Percentiles rank a stretch among this genome's conserved stretches.
Evolutionary conservation across 1,140 invertebrate genomes (phyloP).

Genomic region (Euura lappo): DNA sequence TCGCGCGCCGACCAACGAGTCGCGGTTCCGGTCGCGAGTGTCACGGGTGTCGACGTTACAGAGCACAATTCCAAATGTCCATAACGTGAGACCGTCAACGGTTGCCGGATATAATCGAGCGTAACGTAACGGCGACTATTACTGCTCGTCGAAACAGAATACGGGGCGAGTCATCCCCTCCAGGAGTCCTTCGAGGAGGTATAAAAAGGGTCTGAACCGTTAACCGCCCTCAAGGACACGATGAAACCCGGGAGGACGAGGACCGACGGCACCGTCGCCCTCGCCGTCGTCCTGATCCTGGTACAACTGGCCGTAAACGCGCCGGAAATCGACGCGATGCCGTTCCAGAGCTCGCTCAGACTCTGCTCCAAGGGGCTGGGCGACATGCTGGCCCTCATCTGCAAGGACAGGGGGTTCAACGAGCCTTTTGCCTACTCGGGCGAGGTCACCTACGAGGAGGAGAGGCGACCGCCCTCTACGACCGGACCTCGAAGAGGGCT

Average conservation of each 20-base stretch:
- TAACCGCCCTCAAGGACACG: neutral
- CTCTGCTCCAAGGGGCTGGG: constrained; percentile 45
- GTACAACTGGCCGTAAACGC: constrained; percentile 14
- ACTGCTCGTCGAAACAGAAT: too few species aligned
- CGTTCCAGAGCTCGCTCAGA: constrained; percentile 28
- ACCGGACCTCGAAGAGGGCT: constrained; percentile 37
- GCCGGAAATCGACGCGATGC: constrained; percentile 15
- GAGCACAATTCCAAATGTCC: too few species aligned
- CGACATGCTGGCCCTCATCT: constrained; percentile 42
- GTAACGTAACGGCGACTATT: too few species aligned
- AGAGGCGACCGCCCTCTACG: constrained; percentile 11
- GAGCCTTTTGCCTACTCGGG: constrained; percentile 44
- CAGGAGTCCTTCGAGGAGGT: neutral
- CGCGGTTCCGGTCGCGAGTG: too few species aligned
- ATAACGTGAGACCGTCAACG: too few species aligned
- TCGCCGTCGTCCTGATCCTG: constrained; percentile 25
- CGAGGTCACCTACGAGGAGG: constrained; percentile 29
- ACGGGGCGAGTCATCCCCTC: neutral
- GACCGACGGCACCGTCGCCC: neutral
- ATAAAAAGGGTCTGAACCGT: neutral
- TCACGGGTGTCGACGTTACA: too few species aligned
- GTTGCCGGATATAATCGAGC: too few species aligned
- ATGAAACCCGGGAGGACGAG: neutral
- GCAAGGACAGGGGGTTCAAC: constrained; percentile 45
- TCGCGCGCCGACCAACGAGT: too few species aligned